Base-by-base conservation (phyloP, 2,113 vertebrate genomes). In the Elgaria multicarinata region DNA sequence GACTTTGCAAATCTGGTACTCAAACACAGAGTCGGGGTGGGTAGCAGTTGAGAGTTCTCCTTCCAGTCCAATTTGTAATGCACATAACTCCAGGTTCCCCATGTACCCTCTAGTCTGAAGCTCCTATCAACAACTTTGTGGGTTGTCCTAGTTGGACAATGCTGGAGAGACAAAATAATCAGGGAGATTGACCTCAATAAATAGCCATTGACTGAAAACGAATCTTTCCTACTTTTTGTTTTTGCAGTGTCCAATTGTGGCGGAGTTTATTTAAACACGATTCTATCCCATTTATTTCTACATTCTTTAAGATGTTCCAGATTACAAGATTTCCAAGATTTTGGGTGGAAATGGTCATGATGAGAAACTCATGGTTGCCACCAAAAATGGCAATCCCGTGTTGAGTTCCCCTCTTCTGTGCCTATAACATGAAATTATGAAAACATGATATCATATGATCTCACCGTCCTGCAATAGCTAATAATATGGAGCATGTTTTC, bases 211-310 rank as follows among this genome's bases (percentile, higher is more conserved):
- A 85, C 83, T 93, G 66, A 88, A 92, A 92, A 0, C 80, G 31
- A 89, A 87, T 20, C 10, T 72, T 72, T 10, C 42, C 42, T 44
- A 18, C n/a, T 36, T 74, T 36, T 39, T 22, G 9, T 3, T 93
- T 91, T 94, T 91, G 31, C 75, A 81, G 84, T 28, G 24, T 62
- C 88, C 85, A 53, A 93, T 87, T 72, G 53, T 71, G 24, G 91
- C 87, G 85, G 75, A 86, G 58, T 74, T 4, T 18, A 67, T 36
- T 86, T 28, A 79, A 93, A 93, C 14, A 26, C 1, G 9, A 85
- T 90, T 89, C 75, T 67, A 16, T 50, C 55, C 20, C 55, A 10
- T 42, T 80, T 90, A 58, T 26, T 90, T 55, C 91, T 72, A 1
- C 77, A 89, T 46, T 72, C 7, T 33, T 8, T 58, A 64, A 28